Base-by-base conservation (phyloP, 1,140 invertebrate species). In the Drosophila nebulosa region DNA sequence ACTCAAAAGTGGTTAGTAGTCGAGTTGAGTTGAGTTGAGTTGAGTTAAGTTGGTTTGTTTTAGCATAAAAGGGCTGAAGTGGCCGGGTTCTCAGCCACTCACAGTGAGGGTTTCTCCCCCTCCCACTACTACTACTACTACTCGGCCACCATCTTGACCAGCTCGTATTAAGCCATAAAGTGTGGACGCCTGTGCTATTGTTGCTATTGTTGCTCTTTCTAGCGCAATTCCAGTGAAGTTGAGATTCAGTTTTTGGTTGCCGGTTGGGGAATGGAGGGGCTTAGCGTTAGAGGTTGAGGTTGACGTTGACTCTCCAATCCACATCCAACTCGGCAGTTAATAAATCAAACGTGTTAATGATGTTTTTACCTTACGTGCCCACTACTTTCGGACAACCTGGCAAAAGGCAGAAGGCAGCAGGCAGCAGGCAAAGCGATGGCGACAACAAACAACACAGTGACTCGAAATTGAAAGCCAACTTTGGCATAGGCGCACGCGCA, bases 261-360 rank as follows among this genome's bases (percentile, higher is more conserved):
- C 62, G 42, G 12, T 58, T 14, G 57, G 55, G 12, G 26, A 46
- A 24, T 64, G 32, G 58, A 3, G n/a, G 27, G 27, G 7, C 4
- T 9, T 46, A 10, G 18, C 12, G 30, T 10, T 32, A 21, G 14
- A 21, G 16, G 39, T 42, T 42, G 14, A 9, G n/a, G 39, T 21
- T 46, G 39, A 46, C 18, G 18, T 46, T 46, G 63, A 24, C 64
- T 65, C 65, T 74, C 58, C 62, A 69, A 69, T 53, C 65, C 58
- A 42, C 62, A 64, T 66, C 22, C 35, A 70, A 84, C 74, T 85
- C 79, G 76, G 64, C 80, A 90, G 88, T 88, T 85, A 90, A 91
- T 91, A 91, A 91, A 91, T 91, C 90, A 91, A 85, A 90, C 72
- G 73, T 85, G 89, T 91, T 91, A 91, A 91, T 91, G 90, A 91